Evolutionary conservation across 2,888 invertebrate species (phyloP), one percentile per base, ranked within the genome.

Genomic region (Amiota mariae): DNA sequence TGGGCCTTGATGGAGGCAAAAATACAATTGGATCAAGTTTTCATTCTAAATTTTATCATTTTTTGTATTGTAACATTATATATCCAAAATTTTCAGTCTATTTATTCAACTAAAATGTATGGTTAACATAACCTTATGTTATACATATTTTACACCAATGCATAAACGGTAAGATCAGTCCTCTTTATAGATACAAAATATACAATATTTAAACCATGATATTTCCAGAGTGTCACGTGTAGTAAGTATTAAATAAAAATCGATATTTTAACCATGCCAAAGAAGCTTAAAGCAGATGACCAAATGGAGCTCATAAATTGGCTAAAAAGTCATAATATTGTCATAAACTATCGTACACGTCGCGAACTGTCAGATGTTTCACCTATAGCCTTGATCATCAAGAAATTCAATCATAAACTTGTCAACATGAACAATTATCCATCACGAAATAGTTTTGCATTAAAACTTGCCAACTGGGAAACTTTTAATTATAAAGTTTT

Each of bases 361-460:
- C 92, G 95, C 78, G 94, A 95, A 85, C 95, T 95, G 87, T 93
- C 95, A 15, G 95, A 96, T 90, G 95, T 93, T 4, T 61, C 84
- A 6, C 78, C 80, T 0, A 77, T 95, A 83, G 96, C 95, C 0
- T 94, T 94, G 89, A 92, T 96, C 64, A 89, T 96, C 8, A 93
- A 93, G 86, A 90, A 91, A 12, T 92, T 94, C 84, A 94, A 93
- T 85, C 94, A 95, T 0, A 94, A 94, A 81, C 85, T 93, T 68
- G 94, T 96, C 6, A 94, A 96, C 68, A 89, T 95, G 87, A 94
- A 95, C 88, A 95, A 96, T 90, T 96, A 96, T 88, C 92, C 93
- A 0, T 91, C 94, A 0, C 91, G 94, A 72, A 94, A 93, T 89
- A 93, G 93, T 61, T 90, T 93, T 70, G 90, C 92, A 0, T 90